Base-by-base conservation (phyloP, 1,140 invertebrate species). In the Penaeus japonicus region DNA sequence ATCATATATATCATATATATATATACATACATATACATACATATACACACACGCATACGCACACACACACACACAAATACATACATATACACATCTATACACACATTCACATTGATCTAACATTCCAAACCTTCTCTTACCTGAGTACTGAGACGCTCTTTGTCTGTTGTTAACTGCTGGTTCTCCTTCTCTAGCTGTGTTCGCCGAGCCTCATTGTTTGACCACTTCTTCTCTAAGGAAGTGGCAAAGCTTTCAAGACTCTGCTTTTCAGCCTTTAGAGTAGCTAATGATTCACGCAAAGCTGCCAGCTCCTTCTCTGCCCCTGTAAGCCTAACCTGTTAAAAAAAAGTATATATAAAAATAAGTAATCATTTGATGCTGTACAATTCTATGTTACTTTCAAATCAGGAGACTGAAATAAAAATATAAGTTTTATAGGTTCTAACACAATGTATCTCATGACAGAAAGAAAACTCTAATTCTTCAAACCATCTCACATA, bases 191-290 rank as follows among this genome's bases (percentile, higher is more conserved):
- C 90, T 27, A 90, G 87, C 54, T 90, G 90, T 27, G 90, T 57
- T 22, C 87, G 57, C 54, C 88, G 78, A 47, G 87, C 70, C 54
- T 90, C 90, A 55, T 89, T 90, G 47, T 78, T 83, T 20, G 90
- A 75, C 90, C 90, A 90, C 53, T 90, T 90, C 70, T 90, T 90
- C 84, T 90, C 90, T 22, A 90, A 81, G n/a, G 90, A 89, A 35
- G 90, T 59, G 20, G 90, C 87, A 62, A 90, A 83, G 30, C 85
- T 90, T 65, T 90, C 90, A 30, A 90, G 22, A 30, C 90, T 90
- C 84, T 89, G 87, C 70, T 90, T 90, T 70, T 90, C 90, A 1
- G 80, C 81, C 54, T 90, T 90, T 57, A 90, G 47, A 53, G 87
- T 90, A 27, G 87, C 53, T 18, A 86, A 39, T 27, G 78, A 83